A percentile compares a stretch with the other conserved stretches of the same genome.
phyloP scores from a whole-genome alignment of 2,888 invertebrate genomes.

The Fragum sueziense region DNA sequence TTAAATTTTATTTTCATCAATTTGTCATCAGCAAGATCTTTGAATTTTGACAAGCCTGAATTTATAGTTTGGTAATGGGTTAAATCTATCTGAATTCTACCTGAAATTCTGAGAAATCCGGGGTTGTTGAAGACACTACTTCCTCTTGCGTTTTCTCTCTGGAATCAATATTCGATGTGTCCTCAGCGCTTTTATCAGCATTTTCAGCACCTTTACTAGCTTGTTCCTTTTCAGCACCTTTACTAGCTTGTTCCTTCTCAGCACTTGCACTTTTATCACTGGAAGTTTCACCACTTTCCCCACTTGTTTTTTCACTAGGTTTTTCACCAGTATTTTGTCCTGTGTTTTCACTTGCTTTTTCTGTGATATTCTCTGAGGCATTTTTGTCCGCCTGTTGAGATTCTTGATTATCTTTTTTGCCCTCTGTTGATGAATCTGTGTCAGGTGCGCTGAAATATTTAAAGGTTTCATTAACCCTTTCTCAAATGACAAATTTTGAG shows the following conservation, averaged over 20 bases:
- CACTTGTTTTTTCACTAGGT: too few relatives aligned
- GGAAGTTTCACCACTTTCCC: too few relatives aligned
- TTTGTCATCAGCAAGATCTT: neutral
- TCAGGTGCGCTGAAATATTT: too few relatives aligned
- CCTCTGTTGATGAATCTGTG: too few relatives aligned
- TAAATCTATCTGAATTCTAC: constrained; percentile 6
- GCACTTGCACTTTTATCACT: neutral
- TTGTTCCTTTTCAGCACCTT: neutral
- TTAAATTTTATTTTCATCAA: neutral
- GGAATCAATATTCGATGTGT: neutral
- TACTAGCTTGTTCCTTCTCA: neutral
- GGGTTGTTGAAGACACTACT: constrained; percentile 52
- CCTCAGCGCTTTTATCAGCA: neutral
- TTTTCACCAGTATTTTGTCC: too few relatives aligned
- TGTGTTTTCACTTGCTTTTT: neutral
- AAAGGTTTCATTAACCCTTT: neutral
- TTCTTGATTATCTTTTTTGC: neutral
- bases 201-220: neutral
- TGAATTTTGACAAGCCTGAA: neutral
- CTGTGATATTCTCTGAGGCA: neutral
- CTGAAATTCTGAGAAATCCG: constrained; percentile 31
- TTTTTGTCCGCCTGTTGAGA: neutral
- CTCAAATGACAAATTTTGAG: neutral
- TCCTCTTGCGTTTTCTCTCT: constrained; percentile 41
- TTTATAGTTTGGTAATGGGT: neutral